These are phyloP conservation scores for Ylistrum balloti DNA, from an alignment of 1,140 invertebrate genomes.

Conservation along the genomic window DNA sequence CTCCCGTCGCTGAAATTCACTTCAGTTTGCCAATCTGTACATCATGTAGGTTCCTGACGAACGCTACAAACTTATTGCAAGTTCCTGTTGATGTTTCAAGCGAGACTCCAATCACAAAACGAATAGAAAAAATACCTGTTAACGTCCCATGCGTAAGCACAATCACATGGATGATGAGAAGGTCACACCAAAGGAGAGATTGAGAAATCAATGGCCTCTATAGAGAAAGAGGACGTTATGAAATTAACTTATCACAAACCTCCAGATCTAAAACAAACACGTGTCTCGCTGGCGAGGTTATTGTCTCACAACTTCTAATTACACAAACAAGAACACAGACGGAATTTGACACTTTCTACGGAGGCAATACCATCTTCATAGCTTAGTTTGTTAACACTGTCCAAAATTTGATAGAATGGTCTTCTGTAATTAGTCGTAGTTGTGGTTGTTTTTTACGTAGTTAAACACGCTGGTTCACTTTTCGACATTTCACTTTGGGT, in stretches of 20 bases:
- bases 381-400: not conserved
- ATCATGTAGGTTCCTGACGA: not conserved
- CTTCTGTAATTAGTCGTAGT: not conserved
- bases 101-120: not conserved
- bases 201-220: not conserved
- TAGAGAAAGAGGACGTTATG: not conserved
- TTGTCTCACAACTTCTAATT: not conserved
- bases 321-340: not conserved
- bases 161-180: not conserved
- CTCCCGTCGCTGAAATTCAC: not conserved
- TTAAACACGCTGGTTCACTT: not conserved
- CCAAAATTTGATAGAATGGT: not conserved
- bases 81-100: not conserved
- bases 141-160: not conserved
- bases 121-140: no score
- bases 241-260: not conserved
- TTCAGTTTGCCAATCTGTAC: not conserved
- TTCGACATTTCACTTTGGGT: not conserved
- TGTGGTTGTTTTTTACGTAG: no score
- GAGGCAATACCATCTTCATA: not conserved
- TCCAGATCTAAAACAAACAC: not conserved
- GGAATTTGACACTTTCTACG: not conserved
- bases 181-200: not conserved
- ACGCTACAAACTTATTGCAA: not conserved
- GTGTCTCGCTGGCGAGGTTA: not conserved